Evolutionary conservation across 2,888 invertebrate species (phyloP), one percentile per base, ranked within the genome.

Genomic region (Choristoneura rosaceana): DNA sequence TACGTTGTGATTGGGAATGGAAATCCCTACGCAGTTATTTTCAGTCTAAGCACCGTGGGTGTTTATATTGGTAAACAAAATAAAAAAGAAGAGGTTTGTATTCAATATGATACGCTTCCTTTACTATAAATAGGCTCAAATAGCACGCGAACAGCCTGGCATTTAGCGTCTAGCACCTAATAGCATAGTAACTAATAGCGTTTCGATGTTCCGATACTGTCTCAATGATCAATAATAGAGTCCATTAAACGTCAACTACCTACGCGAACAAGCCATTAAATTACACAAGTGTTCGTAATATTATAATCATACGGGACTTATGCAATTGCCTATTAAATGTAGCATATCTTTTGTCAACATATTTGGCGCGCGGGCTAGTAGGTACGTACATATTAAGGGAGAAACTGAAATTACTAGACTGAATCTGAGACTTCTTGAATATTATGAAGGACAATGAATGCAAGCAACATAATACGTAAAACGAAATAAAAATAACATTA

Each of bases 131-230:
- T 73, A 73, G 59, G 59, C 47, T 17, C 58, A 62, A 55, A 63
- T 69, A 34, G 58, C 67, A 74, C 78, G 77, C 76, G 76, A 78
- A 76, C 76, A 75, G 73, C 61, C 70, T 41, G 71, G 75, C 77
- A 77, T 78, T 76, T 71, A 76, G 69, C 70, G 75, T 67, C 75
- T 78, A 77, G 69, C 70, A 75, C 71, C 75, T 78, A 77, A 78
- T 75, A 76, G 76, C 77, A n/a, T 78, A 77, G 69, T 69, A 75
- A 67, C 75, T 78, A 77, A 78, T 75, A 76, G 76, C 77, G 70
- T 78, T 80, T 75, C 76, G 43, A 76, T 78, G 78, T 80, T 78
- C 60, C 71, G 59, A 77, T 67, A 62, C 66, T 73, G 71, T 69
- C 52, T 55, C 62, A 62, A 69, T 71, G 47, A 71, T 63, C 64